A percentile compares a stretch with the other conserved stretches of the same genome.
Conservation (phyloP, 2,113 vertebrate species). For the Chunga burmeisteri region DNA sequence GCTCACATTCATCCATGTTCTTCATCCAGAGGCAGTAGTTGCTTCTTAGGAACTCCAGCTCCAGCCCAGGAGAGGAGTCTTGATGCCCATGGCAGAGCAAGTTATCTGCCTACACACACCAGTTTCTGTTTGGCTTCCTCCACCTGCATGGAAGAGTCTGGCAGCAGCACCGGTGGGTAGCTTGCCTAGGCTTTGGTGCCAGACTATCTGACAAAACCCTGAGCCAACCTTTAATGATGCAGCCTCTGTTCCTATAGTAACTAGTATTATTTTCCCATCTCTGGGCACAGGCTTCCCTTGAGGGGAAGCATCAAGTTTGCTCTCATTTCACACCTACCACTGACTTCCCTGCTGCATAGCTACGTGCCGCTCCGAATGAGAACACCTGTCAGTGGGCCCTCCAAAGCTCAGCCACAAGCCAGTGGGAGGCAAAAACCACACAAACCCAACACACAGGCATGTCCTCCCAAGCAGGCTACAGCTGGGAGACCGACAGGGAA, state of each 20-base stretch:
- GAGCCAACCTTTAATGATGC: background rate
- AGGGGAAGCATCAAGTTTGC: background rate
- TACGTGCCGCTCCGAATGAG: background rate
- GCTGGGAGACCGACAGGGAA: background rate
- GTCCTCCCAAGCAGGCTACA: background rate
- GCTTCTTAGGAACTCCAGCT: background rate
- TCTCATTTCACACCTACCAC: constrained; percentile 33
- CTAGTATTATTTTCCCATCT: background rate
- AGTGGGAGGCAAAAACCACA: constrained; percentile 3
- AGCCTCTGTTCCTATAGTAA: background rate
- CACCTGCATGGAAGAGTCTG: constrained; percentile 10
- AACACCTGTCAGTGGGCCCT: background rate
- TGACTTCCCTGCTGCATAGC: background rate
- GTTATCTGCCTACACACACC: background rate
- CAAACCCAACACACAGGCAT: background rate
- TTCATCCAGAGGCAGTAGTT: background rate
- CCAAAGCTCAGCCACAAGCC: background rate
- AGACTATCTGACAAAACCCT: background rate
- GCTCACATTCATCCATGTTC: background rate
- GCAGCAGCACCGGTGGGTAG: constrained; percentile 12
- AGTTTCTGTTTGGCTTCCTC: constrained; percentile 19
- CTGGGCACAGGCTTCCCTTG: background rate
- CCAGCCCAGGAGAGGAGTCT: background rate
- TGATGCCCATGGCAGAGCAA: background rate
- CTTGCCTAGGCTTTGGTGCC: background rate